Evolutionary conservation across 2,113 vertebrate genomes (phyloP), one percentile per base, ranked within the genome.

Genomic region (Ptilorrhoa leucosticta): DNA sequence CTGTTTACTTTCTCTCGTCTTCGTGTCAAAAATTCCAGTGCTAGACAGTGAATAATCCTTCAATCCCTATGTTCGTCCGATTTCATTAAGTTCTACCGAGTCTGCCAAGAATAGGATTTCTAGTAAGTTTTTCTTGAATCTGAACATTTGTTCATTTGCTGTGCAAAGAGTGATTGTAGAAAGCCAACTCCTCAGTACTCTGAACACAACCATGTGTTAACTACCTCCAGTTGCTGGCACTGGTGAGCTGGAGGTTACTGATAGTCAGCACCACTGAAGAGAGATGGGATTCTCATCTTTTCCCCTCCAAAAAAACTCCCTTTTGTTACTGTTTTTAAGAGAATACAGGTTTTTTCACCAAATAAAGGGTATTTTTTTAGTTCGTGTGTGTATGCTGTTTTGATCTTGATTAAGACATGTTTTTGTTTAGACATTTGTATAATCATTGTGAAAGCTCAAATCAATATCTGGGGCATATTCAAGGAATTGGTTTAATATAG

Each of bases 1-100:
- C 96, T 97, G 96, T 97, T 97, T 97, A 81, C 91, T 90, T 63
- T 93, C 92, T 88, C 90, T 92, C 9, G 3, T 89, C 83, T 92
- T 88, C 17, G 20, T 96, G 95, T 95, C 77, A 96, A 87, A 96
- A 94, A 95, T 96, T 94, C 94, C 86, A 92, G 76, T 12, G 44
- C 95, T 81, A 89, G 85, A 85, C 72, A 89, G 88, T 37, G 80
- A 89, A 94, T 77, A 90, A 96, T 96, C 89, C 79, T 81, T 77
- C 76, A 42, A 60, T 89, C 94, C 64, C n/a, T 11, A 1, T 20
- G 54, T 45, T 81, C 13, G 7, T 83, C 51, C 40, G 1, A 4
- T 95, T 93, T 90, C 56, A 48, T 90, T 92, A 66, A 70, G 82
- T 79, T 75, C 39, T 89, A 5, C 20, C 0, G 3, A 30, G n/a